Evolutionary conservation across 2,888 invertebrate genomes (phyloP), one percentile per base, ranked within the genome.

Genomic region (Altica lythri): DNA sequence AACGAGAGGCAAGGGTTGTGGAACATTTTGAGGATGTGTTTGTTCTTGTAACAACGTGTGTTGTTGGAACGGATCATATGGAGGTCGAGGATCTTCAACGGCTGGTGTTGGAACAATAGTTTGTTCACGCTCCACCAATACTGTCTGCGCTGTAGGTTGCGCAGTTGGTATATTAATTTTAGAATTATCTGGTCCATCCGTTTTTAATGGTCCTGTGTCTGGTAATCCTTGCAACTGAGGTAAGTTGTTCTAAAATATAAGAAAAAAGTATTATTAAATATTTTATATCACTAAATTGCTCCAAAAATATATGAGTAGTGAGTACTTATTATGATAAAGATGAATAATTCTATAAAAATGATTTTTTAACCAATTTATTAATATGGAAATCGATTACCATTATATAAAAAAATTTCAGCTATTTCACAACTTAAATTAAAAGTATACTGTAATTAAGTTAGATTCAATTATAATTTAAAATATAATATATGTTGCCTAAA

Each of bases 211-310:
- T 18, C 50, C 55, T 6, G 47, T 56, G 6, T 59, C 52, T 2
- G 57, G 53, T 8, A 61, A 46, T 1, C 59, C 61, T 57, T 61
- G 52, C 3, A 61, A 43, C 46, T 59, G 61, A 4, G 61, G 61
- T 29, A 48, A 51, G 16, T 61, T 61, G 13, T 58, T 58, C 62
- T 62, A 30, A 17, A 57, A 58, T 9, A 43, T n/a, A 43, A 22
- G 25, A 45, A 25, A 40, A 45, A 27, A n/a, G n/a, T n/a, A n/a
- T n/a, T n/a, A n/a, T n/a, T 14, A 12, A 29, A 34, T 22, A 45
- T 22, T 14, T 44, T 13, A 9, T 13, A 35, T 35, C 9, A 12
- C 9, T 35, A 12, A 35, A 2, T 2, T 14, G 14, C 13, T 34
- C n/a, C n/a, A n/a, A n/a, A n/a, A n/a, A n/a, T n/a, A n/a, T n/a